Evolutionary conservation across 2,113 vertebrate genomes (phyloP).

Genomic region (Vulpes ferrilata): DNA sequence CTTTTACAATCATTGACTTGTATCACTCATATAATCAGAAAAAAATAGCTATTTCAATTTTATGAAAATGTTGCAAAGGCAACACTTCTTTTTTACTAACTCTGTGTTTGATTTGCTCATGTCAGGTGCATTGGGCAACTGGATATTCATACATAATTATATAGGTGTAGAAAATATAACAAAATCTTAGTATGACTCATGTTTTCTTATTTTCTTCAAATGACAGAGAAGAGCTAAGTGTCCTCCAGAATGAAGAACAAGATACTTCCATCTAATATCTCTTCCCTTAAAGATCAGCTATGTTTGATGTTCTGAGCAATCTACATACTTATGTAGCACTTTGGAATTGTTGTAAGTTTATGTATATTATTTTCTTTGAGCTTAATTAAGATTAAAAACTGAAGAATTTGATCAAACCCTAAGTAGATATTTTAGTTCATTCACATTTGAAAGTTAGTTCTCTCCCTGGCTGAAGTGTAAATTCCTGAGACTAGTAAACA

Average conservation of each 20-base stretch:
- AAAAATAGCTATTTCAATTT: slow-evolving; percentile 28
- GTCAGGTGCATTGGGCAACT: not conserved
- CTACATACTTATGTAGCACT: not conserved
- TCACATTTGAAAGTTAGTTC: not conserved
- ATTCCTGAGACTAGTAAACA: not conserved
- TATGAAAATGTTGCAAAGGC: not conserved
- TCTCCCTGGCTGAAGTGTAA: not conserved
- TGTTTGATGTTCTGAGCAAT: not conserved
- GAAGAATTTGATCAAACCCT: not conserved
- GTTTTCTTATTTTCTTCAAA: not conserved
- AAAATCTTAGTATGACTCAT: not conserved
- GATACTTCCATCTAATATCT: not conserved
- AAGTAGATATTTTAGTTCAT: not conserved
- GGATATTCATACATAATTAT: not conserved
- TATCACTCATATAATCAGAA: not conserved
- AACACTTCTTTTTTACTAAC: not conserved
- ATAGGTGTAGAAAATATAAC: not conserved
- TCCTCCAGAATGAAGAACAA: not conserved
- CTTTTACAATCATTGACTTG: not conserved
- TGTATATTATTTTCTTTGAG: not conserved
- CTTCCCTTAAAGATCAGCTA: not conserved
- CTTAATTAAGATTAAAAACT: not conserved
- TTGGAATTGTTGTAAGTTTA: not conserved
- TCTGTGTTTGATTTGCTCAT: not conserved
- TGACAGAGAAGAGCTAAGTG: not conserved